Base-by-base conservation (phyloP, 2,888 invertebrate genomes). In the Leistus spinibarbis region DNA sequence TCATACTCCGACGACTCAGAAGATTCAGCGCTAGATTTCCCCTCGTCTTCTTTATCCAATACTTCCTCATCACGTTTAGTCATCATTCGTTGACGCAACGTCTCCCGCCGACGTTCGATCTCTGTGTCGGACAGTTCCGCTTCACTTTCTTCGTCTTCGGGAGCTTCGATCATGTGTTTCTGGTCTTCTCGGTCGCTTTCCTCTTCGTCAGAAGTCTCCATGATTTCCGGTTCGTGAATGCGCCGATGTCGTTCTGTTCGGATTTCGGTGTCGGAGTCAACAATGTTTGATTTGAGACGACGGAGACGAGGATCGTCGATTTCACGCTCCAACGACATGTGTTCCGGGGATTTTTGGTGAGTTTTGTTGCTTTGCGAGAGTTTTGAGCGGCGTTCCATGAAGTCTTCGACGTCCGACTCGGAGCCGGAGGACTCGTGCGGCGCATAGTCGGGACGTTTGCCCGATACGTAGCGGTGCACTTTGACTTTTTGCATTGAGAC, bases 401-500 rank as follows among this genome's bases (percentile, higher is more conserved):
- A 96, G 82, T 95, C 95, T 78, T 97, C 97, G 20, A 92, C 91
- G 77, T 96, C 97, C 2, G 94, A 95, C 76, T 96, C 96, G 78
- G 96, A 96, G 27, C 95, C 95, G 66, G 95, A 95, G 76, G 93
- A 93, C 13, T 90, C 91, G 40, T 91, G 92, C 82, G 95, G 96
- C 1, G 98, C 98, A 87, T 97, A 98, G 82, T 98, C 97, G 17
- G 98, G 98, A 79, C 96, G 91, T 87, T 99, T 98, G 76, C 99
- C 99, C 24, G 98, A 97, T 76, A 99, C 97, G 84, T 99, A 99
- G 69, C 99, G 91, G 84, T 96, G 97, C 0, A 99, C 99, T 87
- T 99, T 99, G 27, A 99, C 99, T 85, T 99, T 99, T 89, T 99
- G 95, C 99, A 99, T 99, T 81, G 97, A 96, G 80, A 98, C 88